phyloP scores from a whole-genome alignment of 2,888 invertebrate species.

The Drosophila demipolita region DNA sequence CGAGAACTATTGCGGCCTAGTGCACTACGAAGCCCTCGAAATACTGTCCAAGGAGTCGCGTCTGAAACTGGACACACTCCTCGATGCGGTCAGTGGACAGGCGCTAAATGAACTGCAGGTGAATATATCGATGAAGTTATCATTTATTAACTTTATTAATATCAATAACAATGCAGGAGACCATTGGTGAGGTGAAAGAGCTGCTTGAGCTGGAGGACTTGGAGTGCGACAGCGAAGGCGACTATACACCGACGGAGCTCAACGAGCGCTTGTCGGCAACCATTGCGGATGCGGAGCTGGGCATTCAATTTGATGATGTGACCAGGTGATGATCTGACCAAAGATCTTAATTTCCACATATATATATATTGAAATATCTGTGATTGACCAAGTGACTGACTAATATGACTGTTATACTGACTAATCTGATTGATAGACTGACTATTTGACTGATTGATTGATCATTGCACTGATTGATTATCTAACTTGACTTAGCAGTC shows the following conservation, averaged over 20 bases:
- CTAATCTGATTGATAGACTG: not conserved
- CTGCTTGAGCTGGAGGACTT: conserved; percentile 90
- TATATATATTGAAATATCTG: not conserved
- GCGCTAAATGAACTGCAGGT: conserved; percentile 87
- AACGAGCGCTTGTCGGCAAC: conserved; percentile 87
- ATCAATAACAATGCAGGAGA: conserved; percentile 86
- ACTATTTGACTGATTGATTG: not conserved
- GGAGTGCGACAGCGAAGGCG: conserved; percentile 86
- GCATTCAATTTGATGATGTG: conserved; percentile 88
- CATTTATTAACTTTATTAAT: not conserved
- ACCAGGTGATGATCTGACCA: conserved; percentile 85
- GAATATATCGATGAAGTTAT: not conserved
- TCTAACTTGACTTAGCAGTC: not conserved
- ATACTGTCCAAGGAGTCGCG: conserved; percentile 94
- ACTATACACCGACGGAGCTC: conserved; percentile 86
- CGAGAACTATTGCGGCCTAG: conserved; percentile 94
- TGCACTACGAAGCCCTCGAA: conserved; percentile 95
- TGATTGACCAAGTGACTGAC: not conserved
- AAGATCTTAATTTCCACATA: not conserved
- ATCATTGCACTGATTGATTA: not conserved
- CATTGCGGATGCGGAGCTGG: conserved; percentile 88
- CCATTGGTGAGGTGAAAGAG: conserved; percentile 91
- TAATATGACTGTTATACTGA: not conserved
- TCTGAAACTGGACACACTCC: conserved; percentile 89
- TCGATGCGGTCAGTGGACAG: conserved; percentile 87